These are phyloP conservation scores for Aplysina aerophoba DNA, from an alignment of 37 sponge, comb jelly and placozoan genomes.

Conservation along the genomic window DNA sequence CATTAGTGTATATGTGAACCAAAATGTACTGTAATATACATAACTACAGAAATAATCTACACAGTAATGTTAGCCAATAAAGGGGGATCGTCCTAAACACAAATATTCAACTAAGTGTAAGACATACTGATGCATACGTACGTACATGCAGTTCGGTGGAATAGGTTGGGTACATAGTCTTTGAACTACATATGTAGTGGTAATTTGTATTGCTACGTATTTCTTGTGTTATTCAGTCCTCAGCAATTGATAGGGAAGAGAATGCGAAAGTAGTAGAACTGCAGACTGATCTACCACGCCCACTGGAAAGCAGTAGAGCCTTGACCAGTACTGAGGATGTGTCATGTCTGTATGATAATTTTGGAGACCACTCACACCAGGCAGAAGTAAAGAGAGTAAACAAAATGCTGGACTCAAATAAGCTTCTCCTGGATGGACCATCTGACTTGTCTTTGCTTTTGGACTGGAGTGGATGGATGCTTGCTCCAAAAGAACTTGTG, in stretches of 20 bases:
- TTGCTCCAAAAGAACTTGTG: slow-evolving; percentile 67
- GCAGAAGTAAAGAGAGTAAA: slow-evolving; percentile 54
- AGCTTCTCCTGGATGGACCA: slow-evolving; percentile 36
- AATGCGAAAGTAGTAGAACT: neutral
- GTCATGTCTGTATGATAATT: slow-evolving; percentile 48
- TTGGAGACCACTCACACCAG: slow-evolving; percentile 65
- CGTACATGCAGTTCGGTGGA: no score
- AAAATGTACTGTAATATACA: no score
- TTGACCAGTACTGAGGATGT: neutral
- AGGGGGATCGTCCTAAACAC: no score
- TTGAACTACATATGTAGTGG: no score
- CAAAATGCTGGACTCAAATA: slow-evolving; percentile 57
- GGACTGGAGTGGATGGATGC: slow-evolving; percentile 84
- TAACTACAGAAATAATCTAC: no score
- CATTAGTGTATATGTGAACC: no score
- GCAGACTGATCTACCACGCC: neutral
- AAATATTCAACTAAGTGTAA: no score
- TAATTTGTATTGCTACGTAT: neutral
- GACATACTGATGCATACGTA: no score
- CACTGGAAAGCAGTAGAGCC: neutral
- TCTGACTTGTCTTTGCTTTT: slow-evolving; percentile 52
- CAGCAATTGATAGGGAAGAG: neutral
- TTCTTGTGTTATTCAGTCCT: neutral
- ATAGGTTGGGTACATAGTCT: no score
- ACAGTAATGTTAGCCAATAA: no score